Conservation (phyloP, 2,797 vertebrate species). For the Spheniscus humboldti region DNA sequence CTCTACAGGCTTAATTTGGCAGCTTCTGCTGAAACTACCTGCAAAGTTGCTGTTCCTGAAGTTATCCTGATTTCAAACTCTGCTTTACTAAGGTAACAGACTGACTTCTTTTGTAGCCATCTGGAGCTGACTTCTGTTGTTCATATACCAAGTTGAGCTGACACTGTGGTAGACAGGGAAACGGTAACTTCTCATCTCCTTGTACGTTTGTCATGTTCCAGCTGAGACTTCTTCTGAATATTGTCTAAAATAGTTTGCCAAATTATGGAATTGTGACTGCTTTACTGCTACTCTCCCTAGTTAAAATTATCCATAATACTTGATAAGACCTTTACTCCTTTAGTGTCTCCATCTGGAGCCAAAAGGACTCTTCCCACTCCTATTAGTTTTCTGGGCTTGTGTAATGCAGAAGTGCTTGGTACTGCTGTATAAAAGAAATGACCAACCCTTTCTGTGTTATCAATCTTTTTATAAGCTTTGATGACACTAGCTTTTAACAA, state of each 20-base stretch:
- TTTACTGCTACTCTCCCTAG: not conserved
- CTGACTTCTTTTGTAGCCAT: not conserved
- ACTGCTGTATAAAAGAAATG: not conserved
- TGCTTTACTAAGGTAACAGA: not conserved
- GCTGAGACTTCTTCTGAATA: not conserved
- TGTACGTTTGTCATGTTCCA: not conserved
- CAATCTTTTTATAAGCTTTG: not conserved
- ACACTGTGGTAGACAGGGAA: not conserved
- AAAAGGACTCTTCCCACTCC: not conserved
- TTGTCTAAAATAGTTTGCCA: not conserved
- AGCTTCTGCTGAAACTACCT: not conserved
- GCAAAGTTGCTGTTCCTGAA: not conserved
- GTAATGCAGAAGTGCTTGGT: not conserved
- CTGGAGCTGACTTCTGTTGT: slow-evolving; percentile 26
- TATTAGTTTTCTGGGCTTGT: not conserved
- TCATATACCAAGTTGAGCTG: not conserved
- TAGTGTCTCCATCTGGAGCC: not conserved
- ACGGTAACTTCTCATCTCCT: not conserved
- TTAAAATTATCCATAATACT: not conserved
- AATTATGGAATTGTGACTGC: not conserved
- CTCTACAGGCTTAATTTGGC: not conserved
- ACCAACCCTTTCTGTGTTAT: not conserved
- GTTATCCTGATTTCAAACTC: not conserved
- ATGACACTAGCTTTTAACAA: not conserved
- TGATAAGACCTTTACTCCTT: not conserved